These are phyloP conservation scores for Calvadosia cruxmelitensis DNA, from an alignment of 30 jellyfish, hydroid and myxozoan species.

Conservation along the genomic window DNA sequence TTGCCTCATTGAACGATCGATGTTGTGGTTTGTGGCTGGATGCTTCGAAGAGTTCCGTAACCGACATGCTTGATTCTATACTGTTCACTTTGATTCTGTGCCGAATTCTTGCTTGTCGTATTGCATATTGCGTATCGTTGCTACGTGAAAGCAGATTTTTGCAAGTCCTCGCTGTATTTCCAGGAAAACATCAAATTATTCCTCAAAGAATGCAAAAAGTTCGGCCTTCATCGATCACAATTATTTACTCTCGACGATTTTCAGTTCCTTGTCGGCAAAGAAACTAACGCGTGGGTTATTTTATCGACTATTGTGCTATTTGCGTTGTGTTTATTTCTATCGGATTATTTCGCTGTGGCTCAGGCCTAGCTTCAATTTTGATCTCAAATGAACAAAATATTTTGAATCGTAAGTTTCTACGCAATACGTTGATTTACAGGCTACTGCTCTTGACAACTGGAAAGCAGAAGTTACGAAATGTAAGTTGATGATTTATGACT, in stretches of 20 bases:
- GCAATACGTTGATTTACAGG: neutral
- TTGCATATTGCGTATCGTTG: too few relatives aligned
- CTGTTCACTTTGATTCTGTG: neutral
- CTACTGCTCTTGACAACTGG: neutral
- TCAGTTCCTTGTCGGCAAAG: neutral
- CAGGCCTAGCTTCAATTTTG: too few relatives aligned
- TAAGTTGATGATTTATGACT: neutral
- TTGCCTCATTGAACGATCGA: too few relatives aligned
- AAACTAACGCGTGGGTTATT: neutral
- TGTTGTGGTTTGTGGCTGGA: too few relatives aligned
- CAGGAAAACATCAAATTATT: neutral
- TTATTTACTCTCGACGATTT: neutral
- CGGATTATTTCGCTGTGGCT: too few relatives aligned
- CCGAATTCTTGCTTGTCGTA: too few relatives aligned
- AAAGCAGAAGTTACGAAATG: neutral
- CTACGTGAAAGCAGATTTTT: too few relatives aligned
- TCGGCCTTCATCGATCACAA: neutral
- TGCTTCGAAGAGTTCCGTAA: neutral
- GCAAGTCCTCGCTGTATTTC: too few relatives aligned
- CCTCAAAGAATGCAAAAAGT: neutral
- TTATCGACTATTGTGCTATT: too few relatives aligned
- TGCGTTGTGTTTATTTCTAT: too few relatives aligned
- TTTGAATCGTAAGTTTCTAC: neutral
- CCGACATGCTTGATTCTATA: neutral
- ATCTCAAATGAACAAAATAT: too few relatives aligned